Evolutionary conservation across 2,888 invertebrate genomes (phyloP).

Genomic region (Volucella zonaria): DNA sequence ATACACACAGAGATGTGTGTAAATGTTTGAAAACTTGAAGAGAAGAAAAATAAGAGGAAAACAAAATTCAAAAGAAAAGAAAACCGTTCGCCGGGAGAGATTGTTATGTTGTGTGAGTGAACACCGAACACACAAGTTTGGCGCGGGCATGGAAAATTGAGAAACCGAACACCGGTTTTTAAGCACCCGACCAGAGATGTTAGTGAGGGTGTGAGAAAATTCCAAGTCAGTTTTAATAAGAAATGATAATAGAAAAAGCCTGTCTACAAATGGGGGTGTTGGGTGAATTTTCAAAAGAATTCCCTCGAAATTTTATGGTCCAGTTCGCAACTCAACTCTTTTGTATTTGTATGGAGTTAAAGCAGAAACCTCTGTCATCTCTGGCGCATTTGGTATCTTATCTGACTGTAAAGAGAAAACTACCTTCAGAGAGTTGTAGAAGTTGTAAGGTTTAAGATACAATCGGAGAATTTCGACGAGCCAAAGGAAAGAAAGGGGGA

Average conservation of each 20-base stretch:
- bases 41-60: conserved; percentile 59
- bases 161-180: conserved; percentile 64
- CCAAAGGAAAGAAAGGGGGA: too few species aligned
- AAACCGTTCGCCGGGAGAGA: conserved; percentile 57
- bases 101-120: conserved; percentile 46
- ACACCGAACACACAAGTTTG: conserved; percentile 23
- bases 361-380: conserved; percentile 12
- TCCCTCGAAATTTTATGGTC: background rate
- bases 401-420: background rate
- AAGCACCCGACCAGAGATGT: conserved; percentile 60
- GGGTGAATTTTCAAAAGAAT: background rate
- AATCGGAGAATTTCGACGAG: too few species aligned
- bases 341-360: conserved; percentile 26
- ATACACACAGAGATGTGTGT: too few species aligned
- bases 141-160: conserved; percentile 41
- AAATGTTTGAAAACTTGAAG: conserved; percentile 39
- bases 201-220: conserved; percentile 72
- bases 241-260: conserved; percentile 49
- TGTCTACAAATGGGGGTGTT: background rate
- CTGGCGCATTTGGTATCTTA: background rate
- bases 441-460: too few species aligned
- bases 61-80: conserved; percentile 69
- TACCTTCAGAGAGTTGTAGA: background rate
- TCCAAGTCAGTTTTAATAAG: conserved; percentile 41
- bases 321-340: conserved; percentile 49